Conservation (phyloP, 23 tunicate genomes). For the Aplidium turbinatum region DNA sequence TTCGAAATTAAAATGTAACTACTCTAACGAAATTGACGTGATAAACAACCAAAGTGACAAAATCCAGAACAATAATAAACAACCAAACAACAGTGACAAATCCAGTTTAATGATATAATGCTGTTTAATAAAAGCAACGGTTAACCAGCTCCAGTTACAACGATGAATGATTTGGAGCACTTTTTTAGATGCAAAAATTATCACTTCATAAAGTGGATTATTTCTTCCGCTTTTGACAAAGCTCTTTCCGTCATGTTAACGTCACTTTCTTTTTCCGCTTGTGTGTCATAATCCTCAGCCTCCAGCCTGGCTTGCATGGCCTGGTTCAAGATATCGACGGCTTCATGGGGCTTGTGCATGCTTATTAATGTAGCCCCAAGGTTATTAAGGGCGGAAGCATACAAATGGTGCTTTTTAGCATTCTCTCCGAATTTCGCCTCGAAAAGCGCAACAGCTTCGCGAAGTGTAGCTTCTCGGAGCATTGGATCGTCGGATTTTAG, state of each 20-base stretch:
- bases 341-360: not conserved
- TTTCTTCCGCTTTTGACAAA: not conserved
- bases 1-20: too few relatives aligned
- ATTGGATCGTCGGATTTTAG: not conserved
- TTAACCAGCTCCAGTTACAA: too few relatives aligned
- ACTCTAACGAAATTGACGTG: too few relatives aligned
- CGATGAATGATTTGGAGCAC: too few relatives aligned
- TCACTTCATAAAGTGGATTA: too few relatives aligned
- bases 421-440: not conserved
- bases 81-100: too few relatives aligned
- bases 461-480: not conserved
- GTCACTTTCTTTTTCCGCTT: conserved; percentile 14
- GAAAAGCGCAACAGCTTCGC: not conserved
- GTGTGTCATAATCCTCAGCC: conserved; percentile 15
- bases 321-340: not conserved
- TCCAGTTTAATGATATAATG: too few relatives aligned
- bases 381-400: conserved; percentile 4
- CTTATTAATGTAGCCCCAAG: not conserved
- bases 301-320: conserved; percentile 14
- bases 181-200: too few relatives aligned
- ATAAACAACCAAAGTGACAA: too few relatives aligned
- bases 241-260: not conserved
- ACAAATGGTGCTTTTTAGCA: not conserved
- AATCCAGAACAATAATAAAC: too few relatives aligned
- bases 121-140: too few relatives aligned